These are phyloP conservation scores for Pungitius pungitius DNA, from an alignment of 2,113 vertebrate genomes.

Conservation along the genomic window DNA sequence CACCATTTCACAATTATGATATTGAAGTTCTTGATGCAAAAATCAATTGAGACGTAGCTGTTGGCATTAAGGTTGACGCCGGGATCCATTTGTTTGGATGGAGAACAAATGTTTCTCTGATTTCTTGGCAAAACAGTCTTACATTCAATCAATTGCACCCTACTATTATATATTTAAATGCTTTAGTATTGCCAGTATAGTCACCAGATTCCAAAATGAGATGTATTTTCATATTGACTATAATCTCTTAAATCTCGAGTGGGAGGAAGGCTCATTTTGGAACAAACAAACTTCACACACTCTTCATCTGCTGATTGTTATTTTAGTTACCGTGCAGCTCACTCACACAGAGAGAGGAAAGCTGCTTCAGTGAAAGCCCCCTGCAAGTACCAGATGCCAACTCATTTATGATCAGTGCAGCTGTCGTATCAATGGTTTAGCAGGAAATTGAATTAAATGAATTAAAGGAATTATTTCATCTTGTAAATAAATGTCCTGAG, in stretches of 20 bases:
- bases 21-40: slow-evolving; percentile 15
- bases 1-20: slow-evolving; percentile 38
- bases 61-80: not conserved
- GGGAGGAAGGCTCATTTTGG: slow-evolving; percentile 32
- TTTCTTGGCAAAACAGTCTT: not conserved
- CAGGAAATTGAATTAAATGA: slow-evolving; percentile 48
- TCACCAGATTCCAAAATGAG: not conserved
- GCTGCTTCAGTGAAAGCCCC: slow-evolving; percentile 1
- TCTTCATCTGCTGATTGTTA: slow-evolving; percentile 31
- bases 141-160: not conserved
- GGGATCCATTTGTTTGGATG: slow-evolving; percentile 13
- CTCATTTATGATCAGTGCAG: slow-evolving; percentile 36
- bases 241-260: slow-evolving; percentile 15
- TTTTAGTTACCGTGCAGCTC: slow-evolving; percentile 23
- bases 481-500: slow-evolving; percentile 34
- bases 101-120: not conserved
- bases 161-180: not conserved
- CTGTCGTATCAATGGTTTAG: not conserved
- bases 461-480: slow-evolving; percentile 44
- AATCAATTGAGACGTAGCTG: slow-evolving; percentile 42
- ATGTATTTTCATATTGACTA: slow-evolving; percentile 6
- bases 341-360: slow-evolving; percentile 19
- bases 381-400: slow-evolving; percentile 35
- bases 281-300: slow-evolving; percentile 29
- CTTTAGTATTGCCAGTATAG: not conserved